These are phyloP conservation scores for Torymus aiolomorphi DNA, from an alignment of 2,888 invertebrate species.

Conservation along the genomic window DNA sequence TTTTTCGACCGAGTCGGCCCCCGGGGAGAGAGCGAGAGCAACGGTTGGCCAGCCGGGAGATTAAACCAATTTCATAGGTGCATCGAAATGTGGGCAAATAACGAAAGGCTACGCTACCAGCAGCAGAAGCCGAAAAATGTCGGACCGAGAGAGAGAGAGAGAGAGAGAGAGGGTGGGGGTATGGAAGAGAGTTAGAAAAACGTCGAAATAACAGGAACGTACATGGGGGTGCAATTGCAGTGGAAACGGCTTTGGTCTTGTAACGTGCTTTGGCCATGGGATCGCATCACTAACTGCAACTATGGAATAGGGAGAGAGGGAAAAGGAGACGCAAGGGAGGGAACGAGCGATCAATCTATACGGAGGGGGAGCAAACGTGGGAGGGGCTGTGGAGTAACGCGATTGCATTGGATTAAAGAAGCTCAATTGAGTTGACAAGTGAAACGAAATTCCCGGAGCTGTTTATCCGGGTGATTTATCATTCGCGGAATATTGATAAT, in stretches of 20 bases:
- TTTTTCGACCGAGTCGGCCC: no score
- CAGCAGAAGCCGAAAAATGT: no score
- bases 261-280: slow-evolving; percentile 26
- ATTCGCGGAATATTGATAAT: no score
- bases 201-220: no score
- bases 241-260: neutral
- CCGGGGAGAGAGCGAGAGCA: no score
- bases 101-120: neutral
- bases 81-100: slow-evolving; percentile 42
- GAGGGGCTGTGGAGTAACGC: neutral
- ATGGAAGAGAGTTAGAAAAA: no score
- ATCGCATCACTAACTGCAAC: slow-evolving; percentile 7
- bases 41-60: slow-evolving; percentile 1
- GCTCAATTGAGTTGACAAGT: slow-evolving; percentile 23
- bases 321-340: neutral
- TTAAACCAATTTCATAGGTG: slow-evolving; percentile 47
- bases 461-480: neutral
- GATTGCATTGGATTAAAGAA: slow-evolving; percentile 22
- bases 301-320: no score
- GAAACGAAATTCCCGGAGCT: neutral
- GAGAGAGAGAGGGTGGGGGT: neutral
- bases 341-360: slow-evolving; percentile 5
- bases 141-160: no score
- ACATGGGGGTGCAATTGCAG: neutral
- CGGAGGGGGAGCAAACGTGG: no score